Percentiles rank a stretch among this genome's conserved stretches.
Conservation (phyloP, 2,888 invertebrate genomes). For the Acronicta alni region DNA sequence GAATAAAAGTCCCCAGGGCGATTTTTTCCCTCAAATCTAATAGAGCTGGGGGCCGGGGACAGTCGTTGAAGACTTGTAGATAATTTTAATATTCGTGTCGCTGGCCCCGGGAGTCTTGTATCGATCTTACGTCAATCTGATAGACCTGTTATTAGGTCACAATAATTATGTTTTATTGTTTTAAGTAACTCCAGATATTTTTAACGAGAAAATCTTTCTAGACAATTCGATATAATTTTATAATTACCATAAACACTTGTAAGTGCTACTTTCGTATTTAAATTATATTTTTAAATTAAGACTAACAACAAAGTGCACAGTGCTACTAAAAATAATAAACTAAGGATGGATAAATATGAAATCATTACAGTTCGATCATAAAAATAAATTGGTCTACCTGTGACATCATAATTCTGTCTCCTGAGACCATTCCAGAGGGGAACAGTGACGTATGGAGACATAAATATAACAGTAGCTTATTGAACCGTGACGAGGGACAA, state of each 20-base stretch:
- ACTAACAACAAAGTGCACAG: background rate
- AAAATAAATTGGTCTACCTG: conserved; percentile 84
- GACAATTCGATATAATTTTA: no score
- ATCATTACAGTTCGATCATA: conserved; percentile 69
- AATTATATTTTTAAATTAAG: no score
- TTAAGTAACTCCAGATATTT: background rate
- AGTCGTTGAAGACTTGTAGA: conserved; percentile 70
- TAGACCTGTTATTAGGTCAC: conserved; percentile 69
- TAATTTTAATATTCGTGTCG: conserved; percentile 85
- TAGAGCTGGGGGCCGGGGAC: conserved; percentile 69
- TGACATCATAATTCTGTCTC: conserved; percentile 79
- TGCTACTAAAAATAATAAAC: background rate
- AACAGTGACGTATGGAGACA: conserved; percentile 73
- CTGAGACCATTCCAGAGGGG: conserved; percentile 66
- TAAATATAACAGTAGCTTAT: conserved; percentile 72
- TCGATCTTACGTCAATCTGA: conserved; percentile 68
- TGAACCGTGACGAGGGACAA: conserved; percentile 72
- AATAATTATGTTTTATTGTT: conserved; percentile 34
- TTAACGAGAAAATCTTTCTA: no score
- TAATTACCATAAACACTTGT: no score
- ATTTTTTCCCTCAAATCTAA: conserved; percentile 77
- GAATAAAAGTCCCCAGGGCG: conserved; percentile 79
- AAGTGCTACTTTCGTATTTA: no score
- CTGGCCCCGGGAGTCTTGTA: conserved; percentile 68
- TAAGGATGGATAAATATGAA: conserved; percentile 27